These are phyloP conservation scores for Tachina grossa DNA, from an alignment of 2,888 invertebrate species.

Conservation along the genomic window DNA sequence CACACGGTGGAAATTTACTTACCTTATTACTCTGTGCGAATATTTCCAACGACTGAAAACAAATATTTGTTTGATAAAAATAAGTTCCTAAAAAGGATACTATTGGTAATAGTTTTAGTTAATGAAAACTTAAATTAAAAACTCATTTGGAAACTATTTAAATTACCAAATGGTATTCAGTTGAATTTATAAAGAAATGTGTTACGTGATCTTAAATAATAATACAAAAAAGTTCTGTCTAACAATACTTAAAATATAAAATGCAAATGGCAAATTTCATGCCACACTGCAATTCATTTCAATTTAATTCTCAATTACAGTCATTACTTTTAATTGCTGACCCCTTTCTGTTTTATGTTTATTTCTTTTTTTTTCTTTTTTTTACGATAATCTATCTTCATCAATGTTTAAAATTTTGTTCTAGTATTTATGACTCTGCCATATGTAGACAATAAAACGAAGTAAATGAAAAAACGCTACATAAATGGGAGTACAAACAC, in stretches of 20 bases:
- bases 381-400: constrained; percentile 20
- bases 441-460: constrained; percentile 26
- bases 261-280: constrained; percentile 39
- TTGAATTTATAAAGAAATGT: too few species aligned
- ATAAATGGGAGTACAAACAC: background rate
- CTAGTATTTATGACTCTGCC: constrained; percentile 34
- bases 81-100: too few species aligned
- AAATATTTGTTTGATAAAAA: too few species aligned
- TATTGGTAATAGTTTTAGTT: too few species aligned
- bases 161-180: too few species aligned
- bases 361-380: background rate
- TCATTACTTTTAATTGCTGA: constrained; percentile 64
- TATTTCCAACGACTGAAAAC: too few species aligned
- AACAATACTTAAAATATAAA: background rate
- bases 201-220: too few species aligned
- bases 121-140: too few species aligned
- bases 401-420: constrained; percentile 41
- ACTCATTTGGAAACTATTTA: too few species aligned
- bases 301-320: constrained; percentile 64
- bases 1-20: too few species aligned
- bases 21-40: too few species aligned
- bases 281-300: constrained; percentile 58
- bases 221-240: background rate
- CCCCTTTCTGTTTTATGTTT: constrained; percentile 50
- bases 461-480: constrained; percentile 2